These are phyloP conservation scores for Rhinoraja longicauda DNA, from an alignment of 2,797 vertebrate genomes.

Conservation along the genomic window DNA sequence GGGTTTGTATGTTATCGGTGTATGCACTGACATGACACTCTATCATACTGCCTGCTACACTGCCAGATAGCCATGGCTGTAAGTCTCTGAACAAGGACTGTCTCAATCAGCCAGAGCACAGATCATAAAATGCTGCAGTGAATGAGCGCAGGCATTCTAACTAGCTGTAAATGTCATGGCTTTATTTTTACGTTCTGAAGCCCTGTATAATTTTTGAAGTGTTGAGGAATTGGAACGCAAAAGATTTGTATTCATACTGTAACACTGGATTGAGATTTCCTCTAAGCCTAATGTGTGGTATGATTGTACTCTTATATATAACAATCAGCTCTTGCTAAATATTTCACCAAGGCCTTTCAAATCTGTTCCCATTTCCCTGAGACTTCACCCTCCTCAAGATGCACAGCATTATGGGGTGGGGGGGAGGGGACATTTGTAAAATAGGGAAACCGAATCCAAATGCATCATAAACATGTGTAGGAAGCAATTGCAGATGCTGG, in stretches of 20 bases:
- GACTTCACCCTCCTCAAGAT: too few species aligned
- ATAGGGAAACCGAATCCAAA: neutral
- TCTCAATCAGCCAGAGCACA: neutral
- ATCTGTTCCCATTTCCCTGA: neutral
- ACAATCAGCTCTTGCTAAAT: neutral
- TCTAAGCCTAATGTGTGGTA: neutral
- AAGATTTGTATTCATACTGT: neutral
- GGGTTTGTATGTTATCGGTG: constrained; percentile 64
- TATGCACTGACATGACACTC: constrained; percentile 55
- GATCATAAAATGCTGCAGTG: constrained; percentile 1
- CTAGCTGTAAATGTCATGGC: neutral
- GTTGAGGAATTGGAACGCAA: neutral
- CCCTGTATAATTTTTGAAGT: neutral
- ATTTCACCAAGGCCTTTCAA: neutral
- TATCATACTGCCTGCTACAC: constrained; percentile 58
- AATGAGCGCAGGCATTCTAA: neutral
- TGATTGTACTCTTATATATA: neutral
- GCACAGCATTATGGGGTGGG: neutral
- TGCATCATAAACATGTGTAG: neutral
- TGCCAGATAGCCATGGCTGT: neutral
- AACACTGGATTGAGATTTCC: neutral
- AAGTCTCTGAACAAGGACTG: neutral
- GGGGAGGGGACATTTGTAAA: neutral
- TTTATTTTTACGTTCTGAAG: neutral
- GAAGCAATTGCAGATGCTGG: too few species aligned